Percentiles rank a stretch among this genome's conserved stretches.
phyloP scores from a whole-genome alignment of 2,888 invertebrate genomes.

The Tachina grossa region DNA sequence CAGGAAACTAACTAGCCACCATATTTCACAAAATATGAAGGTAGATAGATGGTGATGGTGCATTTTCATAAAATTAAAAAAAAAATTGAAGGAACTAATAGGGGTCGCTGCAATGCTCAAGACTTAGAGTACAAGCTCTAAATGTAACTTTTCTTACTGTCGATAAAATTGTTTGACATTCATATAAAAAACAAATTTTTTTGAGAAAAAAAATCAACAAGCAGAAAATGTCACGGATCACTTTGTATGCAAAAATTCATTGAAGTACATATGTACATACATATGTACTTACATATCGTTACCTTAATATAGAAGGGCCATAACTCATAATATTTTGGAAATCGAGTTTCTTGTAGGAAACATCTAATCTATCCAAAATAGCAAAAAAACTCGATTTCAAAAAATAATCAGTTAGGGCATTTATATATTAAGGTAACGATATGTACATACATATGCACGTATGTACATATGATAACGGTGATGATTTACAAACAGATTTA shows the following conservation, averaged over 20 bases:
- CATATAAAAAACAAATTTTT: slow-evolving; percentile 27
- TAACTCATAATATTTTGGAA: too few relatives aligned
- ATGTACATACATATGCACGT: not conserved
- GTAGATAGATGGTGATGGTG: too few relatives aligned
- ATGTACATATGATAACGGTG: not conserved
- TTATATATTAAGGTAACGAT: too few relatives aligned
- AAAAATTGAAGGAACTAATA: slow-evolving; percentile 26
- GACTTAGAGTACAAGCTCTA: not conserved
- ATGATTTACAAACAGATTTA: slow-evolving; percentile 41
- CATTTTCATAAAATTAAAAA: slow-evolving; percentile 22
- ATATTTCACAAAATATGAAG: not conserved
- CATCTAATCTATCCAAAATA: too few relatives aligned
- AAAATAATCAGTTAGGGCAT: too few relatives aligned
- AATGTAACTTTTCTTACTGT: slow-evolving; percentile 12
- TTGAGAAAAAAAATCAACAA: slow-evolving; percentile 2
- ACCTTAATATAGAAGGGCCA: too few relatives aligned
- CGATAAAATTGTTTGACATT: slow-evolving; percentile 53
- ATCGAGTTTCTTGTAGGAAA: too few relatives aligned
- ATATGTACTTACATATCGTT: not conserved
- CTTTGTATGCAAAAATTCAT: slow-evolving; percentile 34
- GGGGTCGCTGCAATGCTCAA: slow-evolving; percentile 21
- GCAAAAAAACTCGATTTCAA: too few relatives aligned
- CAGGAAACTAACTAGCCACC: slow-evolving; percentile 18
- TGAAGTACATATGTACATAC: too few relatives aligned
- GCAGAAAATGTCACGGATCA: slow-evolving; percentile 55